Percentiles rank a stretch among this genome's conserved stretches.
phyloP scores from a whole-genome alignment of 2,888 invertebrate genomes.

The Tetheella fluctuosa region DNA sequence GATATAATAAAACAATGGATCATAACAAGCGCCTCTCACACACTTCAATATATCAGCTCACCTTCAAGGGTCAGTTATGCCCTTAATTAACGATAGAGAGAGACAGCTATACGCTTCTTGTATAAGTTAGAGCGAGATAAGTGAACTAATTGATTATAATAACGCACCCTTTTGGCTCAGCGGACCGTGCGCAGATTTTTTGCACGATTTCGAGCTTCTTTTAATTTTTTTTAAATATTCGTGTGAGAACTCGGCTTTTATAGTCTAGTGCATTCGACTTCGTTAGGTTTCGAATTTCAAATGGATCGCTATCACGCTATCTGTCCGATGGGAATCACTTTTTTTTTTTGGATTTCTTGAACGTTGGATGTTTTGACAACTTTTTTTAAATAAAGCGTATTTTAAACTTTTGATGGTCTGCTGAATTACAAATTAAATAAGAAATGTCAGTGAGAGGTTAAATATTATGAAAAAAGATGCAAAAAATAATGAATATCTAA shows the following conservation, averaged over 20 bases:
- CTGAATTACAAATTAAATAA: not conserved
- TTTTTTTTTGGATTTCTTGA: slow-evolving; percentile 19
- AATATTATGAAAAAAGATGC: no score
- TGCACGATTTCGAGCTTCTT: slow-evolving; percentile 59
- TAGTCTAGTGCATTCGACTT: slow-evolving; percentile 63
- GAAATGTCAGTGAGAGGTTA: not conserved
- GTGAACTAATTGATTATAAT: slow-evolving; percentile 59
- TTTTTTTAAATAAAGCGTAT: not conserved
- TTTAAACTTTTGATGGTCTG: no score
- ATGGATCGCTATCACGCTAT: slow-evolving; percentile 45
- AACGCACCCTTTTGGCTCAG: slow-evolving; percentile 68
- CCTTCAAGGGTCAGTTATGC: slow-evolving; percentile 72
- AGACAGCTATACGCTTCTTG: slow-evolving; percentile 38
- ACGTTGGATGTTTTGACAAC: not conserved
- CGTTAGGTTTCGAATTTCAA: slow-evolving; percentile 34
- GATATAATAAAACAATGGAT: slow-evolving; percentile 74
- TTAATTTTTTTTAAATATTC: slow-evolving; percentile 40
- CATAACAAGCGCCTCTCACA: slow-evolving; percentile 74
- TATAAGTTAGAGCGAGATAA: slow-evolving; percentile 47
- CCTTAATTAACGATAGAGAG: slow-evolving; percentile 70
- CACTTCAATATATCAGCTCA: slow-evolving; percentile 61
- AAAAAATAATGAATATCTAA: no score
- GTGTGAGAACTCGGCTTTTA: slow-evolving; percentile 66
- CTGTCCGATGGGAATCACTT: slow-evolving; percentile 22
- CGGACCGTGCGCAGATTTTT: slow-evolving; percentile 72